Conservation (phyloP, 2,113 vertebrate genomes). For the Manacus vitellinus region DNA sequence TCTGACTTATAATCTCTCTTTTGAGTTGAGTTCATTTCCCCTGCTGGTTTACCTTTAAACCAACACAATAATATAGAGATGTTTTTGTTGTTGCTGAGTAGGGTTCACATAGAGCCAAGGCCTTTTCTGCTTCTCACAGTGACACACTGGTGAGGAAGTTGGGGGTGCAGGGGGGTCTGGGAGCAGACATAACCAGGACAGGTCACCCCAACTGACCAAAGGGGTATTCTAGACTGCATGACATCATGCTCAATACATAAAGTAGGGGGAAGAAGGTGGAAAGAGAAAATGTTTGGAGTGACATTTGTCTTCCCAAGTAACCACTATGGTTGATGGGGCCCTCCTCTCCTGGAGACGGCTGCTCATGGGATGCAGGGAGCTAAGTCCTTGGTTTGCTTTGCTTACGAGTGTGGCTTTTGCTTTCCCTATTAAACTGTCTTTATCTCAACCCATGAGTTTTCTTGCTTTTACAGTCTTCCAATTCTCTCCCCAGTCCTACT, state of each 20-base stretch:
- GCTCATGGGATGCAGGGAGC: neutral
- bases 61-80: neutral
- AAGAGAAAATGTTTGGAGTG: neutral
- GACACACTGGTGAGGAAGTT: rapidly evolving
- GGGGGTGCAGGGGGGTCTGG: rapidly evolving
- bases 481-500: neutral
- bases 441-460: neutral
- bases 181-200: rapidly evolving
- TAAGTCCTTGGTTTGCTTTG: neutral
- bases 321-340: rapidly evolving
- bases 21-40: too few relatives aligned
- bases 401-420: neutral
- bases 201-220: neutral
- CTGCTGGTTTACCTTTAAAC: too few relatives aligned
- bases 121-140: neutral
- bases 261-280: neutral
- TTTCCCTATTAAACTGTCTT: neutral
- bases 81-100: neutral
- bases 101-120: neutral
- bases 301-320: neutral
- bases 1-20: too few relatives aligned
- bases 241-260: rapidly evolving
- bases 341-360: neutral
- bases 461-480: neutral
- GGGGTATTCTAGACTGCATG: neutral